Percentiles rank a stretch among this genome's conserved stretches.
Evolutionary conservation across 2,113 vertebrate species (phyloP).

Genomic region (Nannobrachium achirus): DNA sequence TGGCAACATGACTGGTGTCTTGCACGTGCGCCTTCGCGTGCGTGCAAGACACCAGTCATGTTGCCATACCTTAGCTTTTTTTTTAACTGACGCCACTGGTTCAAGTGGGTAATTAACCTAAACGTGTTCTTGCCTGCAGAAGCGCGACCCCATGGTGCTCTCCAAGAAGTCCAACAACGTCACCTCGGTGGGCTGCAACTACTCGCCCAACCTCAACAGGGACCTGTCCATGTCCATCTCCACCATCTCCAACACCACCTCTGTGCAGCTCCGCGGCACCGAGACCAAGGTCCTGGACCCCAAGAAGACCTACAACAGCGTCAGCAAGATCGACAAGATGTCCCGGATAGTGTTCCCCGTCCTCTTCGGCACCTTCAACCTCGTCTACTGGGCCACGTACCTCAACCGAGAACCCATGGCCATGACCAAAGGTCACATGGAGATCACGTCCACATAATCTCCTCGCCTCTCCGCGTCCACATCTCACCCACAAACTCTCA

Average conservation of each 20-base stretch:
- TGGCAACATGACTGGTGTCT: too few relatives aligned
- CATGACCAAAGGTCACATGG: constrained; percentile 89
- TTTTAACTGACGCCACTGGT: too few relatives aligned
- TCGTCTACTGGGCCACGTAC: constrained; percentile 99
- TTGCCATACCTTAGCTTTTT: too few relatives aligned
- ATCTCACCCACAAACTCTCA: neutral
- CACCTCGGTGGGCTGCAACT: constrained; percentile 86
- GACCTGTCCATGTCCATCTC: constrained; percentile 85
- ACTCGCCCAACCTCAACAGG: constrained; percentile 90
- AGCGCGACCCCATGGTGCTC: constrained; percentile 89
- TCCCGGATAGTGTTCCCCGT: constrained; percentile 96
- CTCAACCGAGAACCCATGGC: constrained; percentile 94
- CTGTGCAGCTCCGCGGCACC: constrained; percentile 80
- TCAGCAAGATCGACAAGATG: constrained; percentile 99
- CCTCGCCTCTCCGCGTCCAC: neutral
- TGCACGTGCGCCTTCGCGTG: too few relatives aligned
- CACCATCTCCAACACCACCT: constrained; percentile 85
- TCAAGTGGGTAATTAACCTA: too few relatives aligned
- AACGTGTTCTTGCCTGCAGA: constrained; percentile 74
- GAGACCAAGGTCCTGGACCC: constrained; percentile 87
- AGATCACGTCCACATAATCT: constrained; percentile 82
- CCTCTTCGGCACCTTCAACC: constrained; percentile 96
- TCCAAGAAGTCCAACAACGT: constrained; percentile 90
- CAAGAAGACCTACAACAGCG: constrained; percentile 99
- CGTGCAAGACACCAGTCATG: too few relatives aligned